These are phyloP conservation scores for Plebejus argus DNA, from an alignment of 2,888 invertebrate species.

Conservation along the genomic window DNA sequence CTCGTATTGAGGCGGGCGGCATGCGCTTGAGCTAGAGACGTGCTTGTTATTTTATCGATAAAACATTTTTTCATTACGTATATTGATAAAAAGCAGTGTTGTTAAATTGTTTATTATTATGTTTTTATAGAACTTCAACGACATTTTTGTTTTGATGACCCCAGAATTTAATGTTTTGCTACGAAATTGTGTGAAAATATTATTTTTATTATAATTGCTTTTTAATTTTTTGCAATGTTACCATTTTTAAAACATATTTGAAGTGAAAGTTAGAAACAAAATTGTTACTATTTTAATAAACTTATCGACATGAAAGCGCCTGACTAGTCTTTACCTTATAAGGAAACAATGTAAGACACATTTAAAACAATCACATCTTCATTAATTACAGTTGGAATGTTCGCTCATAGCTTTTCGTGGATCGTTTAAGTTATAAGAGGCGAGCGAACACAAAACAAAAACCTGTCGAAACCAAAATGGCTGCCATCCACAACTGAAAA, in stretches of 20 bases:
- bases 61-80: background rate
- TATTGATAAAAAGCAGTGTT: background rate
- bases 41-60: constrained; percentile 44
- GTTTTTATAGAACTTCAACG: background rate
- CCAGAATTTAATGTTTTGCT: background rate
- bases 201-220: background rate
- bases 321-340: constrained; percentile 59
- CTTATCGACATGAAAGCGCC: constrained; percentile 45
- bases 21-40: constrained; percentile 63
- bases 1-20: constrained; percentile 70
- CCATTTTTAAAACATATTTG: too few relatives aligned
- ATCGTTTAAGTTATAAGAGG: constrained; percentile 43
- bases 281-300: background rate
- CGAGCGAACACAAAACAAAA: constrained; percentile 43
- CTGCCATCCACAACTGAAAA: constrained; percentile 42
- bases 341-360: constrained; percentile 62
- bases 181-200: too few relatives aligned
- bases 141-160: background rate
- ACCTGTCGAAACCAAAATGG: constrained; percentile 47
- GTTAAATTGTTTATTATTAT: background rate
- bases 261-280: too few relatives aligned
- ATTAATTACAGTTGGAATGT: constrained; percentile 74
- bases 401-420: constrained; percentile 49
- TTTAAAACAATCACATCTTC: constrained; percentile 73
- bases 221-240: background rate